Base-by-base conservation (phyloP, 2,888 invertebrate genomes). In the Amphipoea oculea region DNA sequence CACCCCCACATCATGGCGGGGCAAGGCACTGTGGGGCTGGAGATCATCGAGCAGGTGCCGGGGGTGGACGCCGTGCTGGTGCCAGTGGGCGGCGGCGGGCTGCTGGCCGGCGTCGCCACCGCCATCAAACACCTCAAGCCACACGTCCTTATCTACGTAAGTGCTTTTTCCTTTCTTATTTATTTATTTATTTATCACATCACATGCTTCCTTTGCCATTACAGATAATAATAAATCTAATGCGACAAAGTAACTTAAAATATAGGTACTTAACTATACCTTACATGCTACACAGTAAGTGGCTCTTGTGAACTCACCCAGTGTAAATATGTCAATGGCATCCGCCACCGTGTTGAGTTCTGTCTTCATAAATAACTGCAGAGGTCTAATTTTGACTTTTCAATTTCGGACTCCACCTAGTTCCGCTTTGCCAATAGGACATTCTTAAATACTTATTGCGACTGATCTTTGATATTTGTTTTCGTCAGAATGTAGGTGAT, bases 1-100 rank as follows among this genome's bases (percentile, higher is more conserved):
- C 99, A 99, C 94, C 99, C 99, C 0, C 98, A 99, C 93, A 99
- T 99, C 84, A 98, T 99, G 97, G 99, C 99, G 0, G 99, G 99
- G 0, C 99, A 99, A 94, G 99, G 99, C 17, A 99, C 99, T 0
- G 97, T 99, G 91, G 99, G 99, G 0, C 95, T 99, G 89, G 99
- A 99, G 96, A 99, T 99, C 81, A 94, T 99, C 45, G 99, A 99
- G 91, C 99, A 99, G 94, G 98, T 99, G 2, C 97, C 98, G 0
- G 97, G 98, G 79, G 98, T 99, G 23, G 99, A 99, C 94, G 99
- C 99, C 0, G 98, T 99, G 51, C 97, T 99, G 40, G 98, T 99
- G 29, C 99, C 99, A 0, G 98, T 99, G 0, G 99, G 99, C 0
- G 99, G 99, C n/a, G 99, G 98, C 1, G 99, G 99, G 0, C 97